Conservation (phyloP, 64 coral and sea anemone species). For the Stichodactyla helianthus region DNA sequence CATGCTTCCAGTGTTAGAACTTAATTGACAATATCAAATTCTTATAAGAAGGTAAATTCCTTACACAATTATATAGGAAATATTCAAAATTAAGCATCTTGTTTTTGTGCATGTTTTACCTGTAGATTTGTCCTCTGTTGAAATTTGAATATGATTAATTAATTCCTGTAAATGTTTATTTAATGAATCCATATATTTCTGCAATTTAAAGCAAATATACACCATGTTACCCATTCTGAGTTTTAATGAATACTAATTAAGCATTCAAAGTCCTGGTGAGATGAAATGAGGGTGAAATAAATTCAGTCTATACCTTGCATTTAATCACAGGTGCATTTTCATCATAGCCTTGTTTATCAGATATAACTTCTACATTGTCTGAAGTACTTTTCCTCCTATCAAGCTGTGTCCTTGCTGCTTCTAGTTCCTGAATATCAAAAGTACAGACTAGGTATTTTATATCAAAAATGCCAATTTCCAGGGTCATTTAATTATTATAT, state of each 20-base stretch:
- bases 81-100: background rate
- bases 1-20: no score
- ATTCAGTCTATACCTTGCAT: slow-evolving; percentile 31
- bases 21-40: no score
- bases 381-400: slow-evolving; percentile 43
- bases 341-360: slow-evolving; percentile 37
- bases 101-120: slow-evolving; percentile 8
- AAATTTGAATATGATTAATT: slow-evolving; percentile 63
- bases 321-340: slow-evolving; percentile 55
- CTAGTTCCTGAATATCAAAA: slow-evolving; percentile 27
- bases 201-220: background rate
- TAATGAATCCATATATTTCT: slow-evolving; percentile 84
- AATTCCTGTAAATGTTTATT: slow-evolving; percentile 62
- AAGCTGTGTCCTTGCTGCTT: slow-evolving; percentile 42
- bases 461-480: background rate
- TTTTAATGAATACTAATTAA: background rate
- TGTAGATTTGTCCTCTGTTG: slow-evolving; percentile 46
- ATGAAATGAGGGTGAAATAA: no score
- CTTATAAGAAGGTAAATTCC: no score
- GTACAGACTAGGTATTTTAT: background rate
- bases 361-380: background rate
- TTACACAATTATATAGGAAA: no score
- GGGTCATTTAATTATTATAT: no score
- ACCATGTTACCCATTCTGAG: background rate
- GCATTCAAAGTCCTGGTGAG: no score